Evolutionary conservation across 1,140 invertebrate species (phyloP), one percentile per base, ranked within the genome.

Genomic region (Leptinotarsa lineolata): DNA sequence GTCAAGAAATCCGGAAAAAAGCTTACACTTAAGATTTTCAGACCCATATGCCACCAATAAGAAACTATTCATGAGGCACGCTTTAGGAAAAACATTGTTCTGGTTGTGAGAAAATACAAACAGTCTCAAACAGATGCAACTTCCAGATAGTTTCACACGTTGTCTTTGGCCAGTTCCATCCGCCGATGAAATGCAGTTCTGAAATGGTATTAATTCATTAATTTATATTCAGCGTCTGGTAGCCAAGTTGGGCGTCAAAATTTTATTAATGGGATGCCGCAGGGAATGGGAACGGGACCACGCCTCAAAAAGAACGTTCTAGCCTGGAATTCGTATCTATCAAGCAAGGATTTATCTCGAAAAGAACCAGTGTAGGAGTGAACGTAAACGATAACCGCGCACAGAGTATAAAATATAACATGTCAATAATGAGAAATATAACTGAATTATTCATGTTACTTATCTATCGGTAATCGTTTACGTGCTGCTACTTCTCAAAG

Each of bases 191-290:
- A 18, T 45, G 30, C 39, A 71, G 20, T 22, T 58, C 21, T 39
- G 63, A 13, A 74, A 72, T 70, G 64, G 69, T 75, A 80, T 77
- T 80, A 80, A 80, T 78, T 80, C 77, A 77, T 78, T 78, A 78
- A 80, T 80, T 80, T 80, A 80, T 80, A 80, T 80, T 75, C 77
- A 78, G 63, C 72, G 77, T 77, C 74, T 80, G 77, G 79, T 80
- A 80, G 79, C 79, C 72, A 66, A 74, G 79, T 80, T 78, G 74
- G 76, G 79, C 77, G 79, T 80, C 79, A 80, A 77, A 75, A 77
- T 74, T 77, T 77, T 80, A 80, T 80, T 78, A 80, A 80, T 80
- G 79, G 79, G 74, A 66, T 73, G 77, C 79, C 74, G 48, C 54
- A 67, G 77, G 79, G 77, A 46, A 78, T 65, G 30, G 45, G 74